Conservation (phyloP, 2,113 vertebrate genomes). For the Oryzias curvinotus region DNA sequence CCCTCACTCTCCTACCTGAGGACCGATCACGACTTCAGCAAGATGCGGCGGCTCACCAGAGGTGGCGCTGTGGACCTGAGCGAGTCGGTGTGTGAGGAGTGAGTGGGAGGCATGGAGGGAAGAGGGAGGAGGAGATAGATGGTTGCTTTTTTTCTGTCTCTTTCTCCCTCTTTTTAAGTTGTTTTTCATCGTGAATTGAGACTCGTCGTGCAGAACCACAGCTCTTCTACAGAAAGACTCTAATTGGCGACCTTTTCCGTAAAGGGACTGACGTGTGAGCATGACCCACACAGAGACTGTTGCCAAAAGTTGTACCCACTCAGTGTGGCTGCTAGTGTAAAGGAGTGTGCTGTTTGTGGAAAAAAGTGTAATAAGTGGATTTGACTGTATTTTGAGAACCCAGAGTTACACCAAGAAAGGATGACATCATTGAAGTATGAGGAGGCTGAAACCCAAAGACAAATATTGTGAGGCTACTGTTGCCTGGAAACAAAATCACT, state of each 20-base stretch:
- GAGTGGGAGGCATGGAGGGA: slow-evolving; percentile 47
- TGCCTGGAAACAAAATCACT: slow-evolving; percentile 70
- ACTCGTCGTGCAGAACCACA: slow-evolving; percentile 40
- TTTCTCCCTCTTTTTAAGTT: slow-evolving; percentile 53
- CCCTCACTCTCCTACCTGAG: slow-evolving; percentile 81
- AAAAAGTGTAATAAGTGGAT: slow-evolving; percentile 62
- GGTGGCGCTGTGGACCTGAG: slow-evolving; percentile 81
- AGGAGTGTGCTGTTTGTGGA: slow-evolving; percentile 61
- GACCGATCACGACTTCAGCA: slow-evolving; percentile 81
- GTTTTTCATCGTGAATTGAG: slow-evolving; percentile 53
- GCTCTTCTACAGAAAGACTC: slow-evolving; percentile 39
- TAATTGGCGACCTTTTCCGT: slow-evolving; percentile 35
- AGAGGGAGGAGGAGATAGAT: slow-evolving; percentile 27
- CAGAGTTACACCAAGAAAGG: slow-evolving; percentile 49
- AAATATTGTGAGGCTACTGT: slow-evolving; percentile 54
- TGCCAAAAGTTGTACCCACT: slow-evolving; percentile 48
- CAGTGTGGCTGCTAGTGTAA: slow-evolving; percentile 47
- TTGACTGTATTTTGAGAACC: slow-evolving; percentile 54
- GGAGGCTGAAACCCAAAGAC: slow-evolving; percentile 60
- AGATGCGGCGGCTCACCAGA: slow-evolving; percentile 81
- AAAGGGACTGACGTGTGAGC: slow-evolving; percentile 47
- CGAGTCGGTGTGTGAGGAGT: slow-evolving; percentile 83
- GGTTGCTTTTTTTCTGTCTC: slow-evolving; percentile 44
- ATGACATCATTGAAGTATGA: slow-evolving; percentile 53
- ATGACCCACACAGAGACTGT: slow-evolving; percentile 32